Evolutionary conservation across 1,140 invertebrate species (phyloP), one percentile per base, ranked within the genome.

Genomic region (Drosophila melanica): DNA sequence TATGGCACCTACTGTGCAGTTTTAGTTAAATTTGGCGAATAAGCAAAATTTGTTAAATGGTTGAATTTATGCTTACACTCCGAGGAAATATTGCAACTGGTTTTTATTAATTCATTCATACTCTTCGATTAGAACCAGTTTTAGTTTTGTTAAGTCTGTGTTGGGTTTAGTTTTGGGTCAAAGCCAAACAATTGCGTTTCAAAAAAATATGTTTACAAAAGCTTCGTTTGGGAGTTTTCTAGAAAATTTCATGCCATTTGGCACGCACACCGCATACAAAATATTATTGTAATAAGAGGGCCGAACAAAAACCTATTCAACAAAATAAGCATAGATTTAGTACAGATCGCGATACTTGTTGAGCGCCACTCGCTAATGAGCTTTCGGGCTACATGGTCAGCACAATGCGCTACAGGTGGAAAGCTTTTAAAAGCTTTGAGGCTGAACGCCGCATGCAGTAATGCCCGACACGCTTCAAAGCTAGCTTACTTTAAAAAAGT

Each of bases 201-300:
- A 71, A 58, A 79, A 30, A 73, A 73, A 39, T 75, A 68, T 68
- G 51, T 80, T 66, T 71, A 66, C 33, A 18, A 79, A 73, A 81
- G 74, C 79, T 77, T 1, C 18, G 39, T 16, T 60, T 14, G 2
- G 20, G 27, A 54, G 57, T 73, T 68, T 67, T 23, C 23, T 42
- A 37, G 3, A 50, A 51, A 20, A 55, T 35, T 64, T 23, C 67
- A 57, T 77, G 78, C 41, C 37, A 6, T 50, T n/a, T 16, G 20
- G 41, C 78, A 81, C 73, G 78, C 45, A 8, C 51, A 20, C 76
- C 53, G 37, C 33, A 41, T 0, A 37, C 10, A n/a, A 27, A 27
- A 18, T n/a, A 37, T 10, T 47, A 55, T 57, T 57, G 33, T 48
- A 39, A 57, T 2, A 30, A 20, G 63, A 57, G 63, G 63, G 42